Base-by-base conservation (phyloP, 2,888 invertebrate genomes). In the Meteorus colon region DNA sequence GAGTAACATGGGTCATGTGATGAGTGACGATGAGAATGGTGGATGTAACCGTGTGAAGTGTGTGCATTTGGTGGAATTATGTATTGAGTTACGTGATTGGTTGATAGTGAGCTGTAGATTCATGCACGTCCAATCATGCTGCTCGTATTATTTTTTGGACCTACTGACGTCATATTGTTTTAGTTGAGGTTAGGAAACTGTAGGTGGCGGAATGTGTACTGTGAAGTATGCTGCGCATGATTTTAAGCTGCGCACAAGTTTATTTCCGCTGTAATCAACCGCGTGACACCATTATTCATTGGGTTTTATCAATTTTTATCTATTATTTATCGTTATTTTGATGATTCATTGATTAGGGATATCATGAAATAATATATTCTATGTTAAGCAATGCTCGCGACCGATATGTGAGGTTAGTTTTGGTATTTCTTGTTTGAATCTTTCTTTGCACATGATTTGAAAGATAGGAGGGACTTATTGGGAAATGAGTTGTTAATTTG, bases 1-100 rank as follows among this genome's bases (percentile, higher is more conserved):
- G 90, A 90, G 91, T 89, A 91, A 91, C 92, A 92, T 92, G 92
- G 94, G 94, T 95, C 95, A 95, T 95, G 95, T 95, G 95, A 95
- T 94, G 93, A 93, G 85, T 87, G 86, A 87, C 85, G 85, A 82
- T 80, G 74, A 73, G 79, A 81, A 80, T 82, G 82, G 90, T 90
- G 90, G 90, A 84, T 79, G 78, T 78, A 68, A 80, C 75, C 74
- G 76, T 76, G 65, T 76, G 65, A 41, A 41, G 41, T 41, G 41
- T 8, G 41, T 12, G 12, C 77, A 73, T 70, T 27, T 79, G 75
- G 66, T 76, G 77, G 71, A 78, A 80, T 77, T 79, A 82, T 86
- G 82, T 84, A 78, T 80, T 78, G 78, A 48, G 78, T 4, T 85
- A 87, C 90, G 85, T 91, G 90, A 93, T 93, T 93, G 93, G 93